Evolutionary conservation across 2,797 vertebrate genomes (phyloP).

Genomic region (Silurus lanzhouensis): DNA sequence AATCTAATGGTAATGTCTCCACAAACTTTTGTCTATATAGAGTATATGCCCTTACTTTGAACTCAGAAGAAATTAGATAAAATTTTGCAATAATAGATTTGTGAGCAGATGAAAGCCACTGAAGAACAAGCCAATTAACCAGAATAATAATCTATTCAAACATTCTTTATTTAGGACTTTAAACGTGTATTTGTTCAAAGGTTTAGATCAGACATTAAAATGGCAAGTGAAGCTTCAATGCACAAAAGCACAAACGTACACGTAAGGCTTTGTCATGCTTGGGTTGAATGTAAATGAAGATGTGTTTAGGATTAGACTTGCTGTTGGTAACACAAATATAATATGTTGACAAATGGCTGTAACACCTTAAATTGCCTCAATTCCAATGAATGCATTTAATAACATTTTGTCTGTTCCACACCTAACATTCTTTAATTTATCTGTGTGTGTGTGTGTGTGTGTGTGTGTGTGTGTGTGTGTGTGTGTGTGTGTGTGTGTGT

Average conservation of each 20-base stretch:
- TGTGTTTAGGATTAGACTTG: constrained; percentile 62
- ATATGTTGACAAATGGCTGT: constrained; percentile 59
- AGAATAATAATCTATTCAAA: not conserved
- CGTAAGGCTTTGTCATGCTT: constrained; percentile 57
- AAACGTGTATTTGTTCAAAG: not conserved
- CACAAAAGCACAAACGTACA: not conserved
- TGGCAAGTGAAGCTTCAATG: not conserved
- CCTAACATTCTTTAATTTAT: constrained; percentile 6
- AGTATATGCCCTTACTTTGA: not conserved
- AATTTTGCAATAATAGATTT: constrained; percentile 11
- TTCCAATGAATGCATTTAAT: constrained; percentile 20
- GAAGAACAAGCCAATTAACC: not conserved
- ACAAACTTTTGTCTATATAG: too few relatives aligned
- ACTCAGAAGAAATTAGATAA: not conserved
- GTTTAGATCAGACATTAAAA: not conserved
- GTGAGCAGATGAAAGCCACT: not conserved
- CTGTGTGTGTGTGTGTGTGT: not conserved
- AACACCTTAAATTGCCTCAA: constrained; percentile 18
- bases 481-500: not conserved
- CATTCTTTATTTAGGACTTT: not conserved
- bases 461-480: not conserved
- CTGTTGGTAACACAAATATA: constrained; percentile 72
- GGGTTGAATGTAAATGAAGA: constrained; percentile 62
- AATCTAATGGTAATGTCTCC: too few relatives aligned
- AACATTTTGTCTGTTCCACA: not conserved